Conservation (phyloP, 1,140 invertebrate species). For the Pseudobourletiella spinata region DNA sequence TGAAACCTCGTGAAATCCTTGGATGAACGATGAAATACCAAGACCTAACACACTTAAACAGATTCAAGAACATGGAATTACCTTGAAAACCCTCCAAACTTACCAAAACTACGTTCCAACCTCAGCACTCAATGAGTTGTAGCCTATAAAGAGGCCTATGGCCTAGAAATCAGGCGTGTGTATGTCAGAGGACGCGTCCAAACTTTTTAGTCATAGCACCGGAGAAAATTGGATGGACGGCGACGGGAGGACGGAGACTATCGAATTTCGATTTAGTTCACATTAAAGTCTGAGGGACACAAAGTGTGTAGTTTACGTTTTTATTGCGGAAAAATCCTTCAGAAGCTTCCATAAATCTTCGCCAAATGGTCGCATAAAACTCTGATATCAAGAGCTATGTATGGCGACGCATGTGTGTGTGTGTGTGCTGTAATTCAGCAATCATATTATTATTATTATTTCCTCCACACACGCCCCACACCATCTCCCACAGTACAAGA, state of each 20-base stretch:
- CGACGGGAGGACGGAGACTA: not conserved
- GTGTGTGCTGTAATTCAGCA: not conserved
- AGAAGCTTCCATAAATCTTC: conserved; percentile 19
- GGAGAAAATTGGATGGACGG: not conserved
- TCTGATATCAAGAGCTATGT: not conserved
- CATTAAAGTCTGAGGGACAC: conserved; percentile 18
- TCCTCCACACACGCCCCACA: not conserved
- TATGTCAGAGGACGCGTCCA: no score
- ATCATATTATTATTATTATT: no score
- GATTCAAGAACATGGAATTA: no score
- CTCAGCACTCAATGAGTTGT: not conserved
- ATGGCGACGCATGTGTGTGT: not conserved
- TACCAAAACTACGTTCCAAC: no score
- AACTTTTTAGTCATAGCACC: no score
- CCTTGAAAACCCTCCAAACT: not conserved
- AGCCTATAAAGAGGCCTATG: no score
- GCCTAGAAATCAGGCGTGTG: no score
- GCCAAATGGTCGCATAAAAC: conserved; percentile 24
- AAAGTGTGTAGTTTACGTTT: conserved; percentile 22
- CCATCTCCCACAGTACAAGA: no score
- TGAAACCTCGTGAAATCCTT: no score
- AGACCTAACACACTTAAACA: no score
- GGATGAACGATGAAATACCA: no score
- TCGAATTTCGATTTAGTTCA: conserved; percentile 28
- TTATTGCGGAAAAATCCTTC: conserved; percentile 27